Conservation (phyloP, 2,113 vertebrate species). For the human region DNA sequence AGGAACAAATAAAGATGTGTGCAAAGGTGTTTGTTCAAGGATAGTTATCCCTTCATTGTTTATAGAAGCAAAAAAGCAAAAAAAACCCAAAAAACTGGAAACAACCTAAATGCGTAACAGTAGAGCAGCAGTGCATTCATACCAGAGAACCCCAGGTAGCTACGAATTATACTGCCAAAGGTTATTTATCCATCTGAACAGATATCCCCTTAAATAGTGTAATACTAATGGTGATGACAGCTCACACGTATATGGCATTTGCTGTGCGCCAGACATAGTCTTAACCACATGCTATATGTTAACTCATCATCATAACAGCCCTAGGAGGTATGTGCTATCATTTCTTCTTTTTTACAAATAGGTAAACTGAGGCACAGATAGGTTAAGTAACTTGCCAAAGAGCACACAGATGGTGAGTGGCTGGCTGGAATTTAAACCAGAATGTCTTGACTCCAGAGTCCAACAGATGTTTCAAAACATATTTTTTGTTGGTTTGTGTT, state of each 20-base stretch:
- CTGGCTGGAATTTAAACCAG: background rate
- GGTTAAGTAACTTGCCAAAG: background rate
- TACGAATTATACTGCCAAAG: background rate
- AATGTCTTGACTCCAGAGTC: background rate
- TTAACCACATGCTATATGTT: background rate
- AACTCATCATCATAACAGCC: background rate
- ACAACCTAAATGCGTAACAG: background rate
- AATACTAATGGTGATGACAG: background rate
- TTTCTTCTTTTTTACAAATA: background rate
- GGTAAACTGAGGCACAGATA: background rate
- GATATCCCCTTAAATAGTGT: background rate
- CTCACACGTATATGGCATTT: background rate
- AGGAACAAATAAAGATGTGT: slow-evolving; percentile 11
- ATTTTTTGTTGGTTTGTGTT: background rate
- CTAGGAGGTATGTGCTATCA: background rate
- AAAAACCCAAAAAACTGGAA: background rate
- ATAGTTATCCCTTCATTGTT: background rate
- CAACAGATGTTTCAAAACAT: background rate
- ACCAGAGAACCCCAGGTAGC: background rate
- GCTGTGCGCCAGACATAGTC: background rate
- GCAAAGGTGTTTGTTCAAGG: slow-evolving; percentile 15
- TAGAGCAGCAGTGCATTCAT: too few species aligned
- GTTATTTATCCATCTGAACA: background rate
- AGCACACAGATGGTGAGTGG: background rate
- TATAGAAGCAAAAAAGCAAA: background rate